Evolutionary conservation across 2,797 vertebrate species (phyloP).

Genomic region (Anableps anableps): DNA sequence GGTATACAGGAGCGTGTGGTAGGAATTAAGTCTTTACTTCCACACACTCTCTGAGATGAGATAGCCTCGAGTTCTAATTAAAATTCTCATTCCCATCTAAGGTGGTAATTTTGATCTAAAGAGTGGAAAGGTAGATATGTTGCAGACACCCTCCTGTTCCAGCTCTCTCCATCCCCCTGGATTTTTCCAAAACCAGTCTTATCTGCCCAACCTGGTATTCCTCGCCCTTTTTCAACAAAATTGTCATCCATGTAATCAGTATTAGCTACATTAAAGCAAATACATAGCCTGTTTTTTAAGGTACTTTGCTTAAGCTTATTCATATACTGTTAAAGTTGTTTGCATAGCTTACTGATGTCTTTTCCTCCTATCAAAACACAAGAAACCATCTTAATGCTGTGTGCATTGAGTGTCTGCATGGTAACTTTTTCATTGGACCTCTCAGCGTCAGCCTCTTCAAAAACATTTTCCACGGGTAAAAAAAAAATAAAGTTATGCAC

Average conservation of each 20-base stretch:
- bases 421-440: not conserved
- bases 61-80: conserved; percentile 84
- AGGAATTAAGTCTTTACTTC: conserved; percentile 78
- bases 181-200: conserved; percentile 66
- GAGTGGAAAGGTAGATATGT: conserved; percentile 78
- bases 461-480: too few relatives aligned
- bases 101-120: conserved; percentile 82
- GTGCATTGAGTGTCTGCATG: not conserved
- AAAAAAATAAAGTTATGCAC: too few relatives aligned
- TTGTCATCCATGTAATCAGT: not conserved
- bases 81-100: conserved; percentile 81
- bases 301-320: not conserved
- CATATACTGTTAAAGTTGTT: not conserved
- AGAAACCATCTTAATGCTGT: not conserved
- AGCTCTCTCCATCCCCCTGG: conserved; percentile 23
- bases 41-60: conserved; percentile 79
- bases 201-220: conserved; percentile 60
- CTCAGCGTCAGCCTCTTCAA: not conserved
- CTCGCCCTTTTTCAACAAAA: conserved; percentile 51
- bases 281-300: not conserved
- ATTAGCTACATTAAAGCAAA: not conserved
- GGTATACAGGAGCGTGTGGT: conserved; percentile 57
- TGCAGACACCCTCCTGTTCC: conserved; percentile 53
- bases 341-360: not conserved
- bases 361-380: not conserved